Evolutionary conservation across 2,113 vertebrate species (phyloP), one percentile per base, ranked within the genome.

Genomic region (Anolis carolinensis): DNA sequence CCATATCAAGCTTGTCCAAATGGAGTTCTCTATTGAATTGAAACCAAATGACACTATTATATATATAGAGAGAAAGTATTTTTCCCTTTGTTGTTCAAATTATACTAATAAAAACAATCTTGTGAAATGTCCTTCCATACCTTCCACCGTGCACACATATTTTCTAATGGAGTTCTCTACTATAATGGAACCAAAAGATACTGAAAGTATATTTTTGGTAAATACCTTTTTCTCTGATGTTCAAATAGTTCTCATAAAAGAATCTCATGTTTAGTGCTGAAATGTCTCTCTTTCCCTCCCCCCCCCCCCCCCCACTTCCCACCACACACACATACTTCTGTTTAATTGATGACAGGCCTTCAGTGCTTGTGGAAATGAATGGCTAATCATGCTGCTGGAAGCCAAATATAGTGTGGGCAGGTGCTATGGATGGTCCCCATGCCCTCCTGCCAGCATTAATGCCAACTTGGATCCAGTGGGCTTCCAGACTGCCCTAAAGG

Each of bases 351-450:
- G 59, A 59, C 27, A 79, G 83, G 70, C 34, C n/a, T 91, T 83
- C 63, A 88, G 68, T n/a, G 84, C 65, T 79, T 32, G 62, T 82
- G 70, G 83, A 89, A 81, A 90, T 78, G 89, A 92, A 85, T 50
- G 30, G 88, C 82, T 93, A 87, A 94, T 88, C 86, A 55, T 85
- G 72, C 4, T 4, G 77, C 83, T 88, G 84, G 0, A 73, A 92
- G 79, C 71, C 86, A 90, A 85, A 63, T 70, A 48, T 39, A 4
- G 0, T 7, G 25, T 5, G 0, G 91, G 90, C 91, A 95, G 92
- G 86, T 93, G 93, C 84, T 81, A 67, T 52, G 77, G 27, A 84
- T n/a, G 0, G 63, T 87, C 88, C 85, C 72, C 84, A n/a, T 0
- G 1, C 80, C 78, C 84, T 81, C 9, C 81, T 92, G 88, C 83